Conservation (phyloP, 37 sponge, comb jelly and placozoan genomes). For the Chondrosia reniformis region DNA sequence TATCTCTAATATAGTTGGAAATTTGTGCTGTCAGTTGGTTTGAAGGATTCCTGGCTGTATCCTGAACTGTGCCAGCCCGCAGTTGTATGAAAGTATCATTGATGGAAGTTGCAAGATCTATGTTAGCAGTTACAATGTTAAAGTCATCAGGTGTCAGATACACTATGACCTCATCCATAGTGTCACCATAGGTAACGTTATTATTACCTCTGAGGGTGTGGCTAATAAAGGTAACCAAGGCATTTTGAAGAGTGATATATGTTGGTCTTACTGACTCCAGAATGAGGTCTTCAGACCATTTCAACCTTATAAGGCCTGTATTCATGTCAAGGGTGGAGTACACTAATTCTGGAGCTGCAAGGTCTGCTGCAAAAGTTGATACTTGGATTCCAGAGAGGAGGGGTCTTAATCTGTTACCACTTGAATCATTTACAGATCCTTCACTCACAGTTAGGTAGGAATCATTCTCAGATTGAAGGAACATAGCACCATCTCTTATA, state of each 20-base stretch:
- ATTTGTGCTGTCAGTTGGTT: slow-evolving; percentile 1
- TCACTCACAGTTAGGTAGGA: slow-evolving; percentile 54
- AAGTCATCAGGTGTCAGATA: slow-evolving; percentile 47
- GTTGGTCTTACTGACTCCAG: slow-evolving; percentile 44
- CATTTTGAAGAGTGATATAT: slow-evolving; percentile 48
- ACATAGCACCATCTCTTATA: slow-evolving; percentile 35
- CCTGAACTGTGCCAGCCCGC: slow-evolving; percentile 37
- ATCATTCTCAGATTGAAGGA: slow-evolving; percentile 32
- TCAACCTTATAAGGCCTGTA: slow-evolving; percentile 48
- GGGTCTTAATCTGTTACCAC: slow-evolving; percentile 22
- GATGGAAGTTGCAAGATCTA: slow-evolving; percentile 43
- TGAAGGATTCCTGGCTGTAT: slow-evolving; percentile 80
- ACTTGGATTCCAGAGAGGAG: slow-evolving; percentile 36
- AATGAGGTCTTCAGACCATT: slow-evolving; percentile 61
- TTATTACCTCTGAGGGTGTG: slow-evolving; percentile 37
- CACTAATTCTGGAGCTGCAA: slow-evolving; percentile 33
- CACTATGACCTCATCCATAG: slow-evolving; percentile 26
- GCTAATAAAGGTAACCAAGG: neutral
- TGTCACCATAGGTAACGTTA: slow-evolving; percentile 45
- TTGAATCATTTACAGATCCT: slow-evolving; percentile 54
- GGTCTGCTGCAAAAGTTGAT: slow-evolving; percentile 57
- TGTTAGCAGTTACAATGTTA: slow-evolving; percentile 57
- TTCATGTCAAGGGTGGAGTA: slow-evolving; percentile 66
- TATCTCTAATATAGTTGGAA: slow-evolving; percentile 35
- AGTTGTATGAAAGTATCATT: slow-evolving; percentile 60